These are phyloP conservation scores for Caerostris darwini DNA, from an alignment of 1,140 invertebrate genomes.

Conservation along the genomic window DNA sequence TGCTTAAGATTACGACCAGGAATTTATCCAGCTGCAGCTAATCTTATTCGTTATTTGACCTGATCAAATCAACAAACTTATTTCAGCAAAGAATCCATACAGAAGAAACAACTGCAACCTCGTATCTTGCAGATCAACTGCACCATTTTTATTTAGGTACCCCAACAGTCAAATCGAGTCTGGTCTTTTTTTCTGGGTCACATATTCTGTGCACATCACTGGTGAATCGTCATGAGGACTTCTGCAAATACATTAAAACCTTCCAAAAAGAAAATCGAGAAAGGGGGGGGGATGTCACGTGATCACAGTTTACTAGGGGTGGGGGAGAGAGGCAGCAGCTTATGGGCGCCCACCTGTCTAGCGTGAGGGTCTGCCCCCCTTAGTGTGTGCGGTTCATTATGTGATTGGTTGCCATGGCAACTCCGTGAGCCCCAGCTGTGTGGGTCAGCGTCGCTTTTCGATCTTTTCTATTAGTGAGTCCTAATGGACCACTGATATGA, in stretches of 20 bases:
- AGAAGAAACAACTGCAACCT: too few relatives aligned
- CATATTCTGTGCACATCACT: not conserved
- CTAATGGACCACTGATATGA: not conserved
- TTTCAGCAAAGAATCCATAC: too few relatives aligned
- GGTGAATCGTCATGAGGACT: not conserved
- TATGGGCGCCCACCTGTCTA: conserved; percentile 17
- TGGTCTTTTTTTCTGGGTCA: not conserved
- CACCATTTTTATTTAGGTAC: too few relatives aligned
- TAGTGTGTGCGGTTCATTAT: not conserved
- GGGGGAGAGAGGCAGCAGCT: not conserved
- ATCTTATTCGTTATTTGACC: too few relatives aligned
- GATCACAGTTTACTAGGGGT: not conserved
- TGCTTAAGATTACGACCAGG: too few relatives aligned
- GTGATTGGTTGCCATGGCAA: conserved; percentile 4
- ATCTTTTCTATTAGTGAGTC: not conserved
- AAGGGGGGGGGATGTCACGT: not conserved
- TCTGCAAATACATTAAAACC: not conserved
- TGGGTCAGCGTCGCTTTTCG: not conserved
- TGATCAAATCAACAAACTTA: too few relatives aligned
- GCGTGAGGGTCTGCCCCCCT: not conserved
- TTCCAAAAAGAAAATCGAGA: not conserved
- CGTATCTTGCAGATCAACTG: too few relatives aligned
- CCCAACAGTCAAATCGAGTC: too few relatives aligned
- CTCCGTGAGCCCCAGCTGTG: conserved; percentile 20
- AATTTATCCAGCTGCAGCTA: too few relatives aligned